Evolutionary conservation across 2,888 invertebrate species (phyloP).

Genomic region (Ophion obscuratus): DNA sequence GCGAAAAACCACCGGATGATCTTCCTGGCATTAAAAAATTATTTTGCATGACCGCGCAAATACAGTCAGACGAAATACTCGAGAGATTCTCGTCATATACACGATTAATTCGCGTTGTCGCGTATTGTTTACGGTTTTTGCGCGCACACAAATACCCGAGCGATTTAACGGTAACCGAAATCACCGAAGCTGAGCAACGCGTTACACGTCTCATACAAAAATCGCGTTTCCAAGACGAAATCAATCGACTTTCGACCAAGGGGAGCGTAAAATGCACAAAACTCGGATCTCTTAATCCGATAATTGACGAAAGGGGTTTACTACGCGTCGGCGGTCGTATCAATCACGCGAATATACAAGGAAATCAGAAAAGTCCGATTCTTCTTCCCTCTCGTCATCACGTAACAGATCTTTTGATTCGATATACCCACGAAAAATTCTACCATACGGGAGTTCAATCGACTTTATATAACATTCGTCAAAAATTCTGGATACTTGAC

Average conservation of each 20-base stretch:
- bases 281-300: conserved; percentile 60
- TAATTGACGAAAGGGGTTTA: conserved; percentile 48
- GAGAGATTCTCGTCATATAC: conserved; percentile 46
- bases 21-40: conserved; percentile 40
- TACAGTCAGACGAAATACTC: conserved; percentile 41
- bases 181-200: conserved; percentile 36
- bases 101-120: conserved; percentile 40
- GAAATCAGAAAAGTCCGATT: conserved; percentile 52
- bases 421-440: conserved; percentile 42
- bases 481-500: conserved; percentile 48
- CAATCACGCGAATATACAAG: conserved; percentile 29
- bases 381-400: conserved; percentile 54
- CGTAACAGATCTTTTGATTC: conserved; percentile 56
- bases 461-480: conserved; percentile 49
- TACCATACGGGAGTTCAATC: conserved; percentile 53
- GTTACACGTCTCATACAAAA: conserved; percentile 38
- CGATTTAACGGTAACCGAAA: conserved; percentile 34
- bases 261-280: conserved; percentile 41
- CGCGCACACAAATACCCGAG: not conserved
- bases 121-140: conserved; percentile 50
- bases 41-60: conserved; percentile 42
- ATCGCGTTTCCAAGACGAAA: conserved; percentile 45
- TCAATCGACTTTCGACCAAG: conserved; percentile 33
- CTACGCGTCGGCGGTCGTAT: conserved; percentile 60
- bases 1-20: conserved; percentile 11